phyloP scores from a whole-genome alignment of 2,888 invertebrate species.

The Cheilosia pagana region DNA sequence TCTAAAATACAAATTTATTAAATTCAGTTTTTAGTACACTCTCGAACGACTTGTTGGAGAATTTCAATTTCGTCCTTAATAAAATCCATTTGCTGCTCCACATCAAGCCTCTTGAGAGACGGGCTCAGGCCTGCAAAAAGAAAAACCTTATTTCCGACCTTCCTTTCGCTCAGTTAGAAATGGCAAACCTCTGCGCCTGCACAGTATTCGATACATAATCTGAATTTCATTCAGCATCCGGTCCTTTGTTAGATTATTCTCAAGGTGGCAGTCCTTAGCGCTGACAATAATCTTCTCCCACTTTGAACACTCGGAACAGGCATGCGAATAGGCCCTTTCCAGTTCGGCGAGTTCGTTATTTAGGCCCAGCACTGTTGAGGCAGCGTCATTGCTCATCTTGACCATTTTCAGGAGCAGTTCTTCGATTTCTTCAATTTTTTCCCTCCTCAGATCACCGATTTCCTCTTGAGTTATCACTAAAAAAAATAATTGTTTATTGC shows the following conservation, averaged over 20 bases:
- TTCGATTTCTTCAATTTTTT: conserved; percentile 80
- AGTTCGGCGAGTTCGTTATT: conserved; percentile 81
- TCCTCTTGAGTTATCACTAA: conserved; percentile 83
- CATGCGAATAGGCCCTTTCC: conserved; percentile 80
- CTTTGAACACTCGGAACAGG: conserved; percentile 79
- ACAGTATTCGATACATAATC: conserved; percentile 79
- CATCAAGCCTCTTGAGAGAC: conserved; percentile 61
- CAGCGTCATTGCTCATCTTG: conserved; percentile 81
- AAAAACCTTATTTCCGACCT: not conserved
- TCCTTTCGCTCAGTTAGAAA: not conserved
- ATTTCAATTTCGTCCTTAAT: conserved; percentile 81
- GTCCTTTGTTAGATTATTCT: conserved; percentile 78
- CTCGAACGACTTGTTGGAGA: conserved; percentile 77
- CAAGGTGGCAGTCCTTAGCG: conserved; percentile 79
- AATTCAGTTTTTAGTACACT: conserved; percentile 71
- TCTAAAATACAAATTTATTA: too few relatives aligned
- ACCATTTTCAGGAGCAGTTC: conserved; percentile 81
- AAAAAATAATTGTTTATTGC: too few relatives aligned
- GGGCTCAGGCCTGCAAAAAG: conserved; percentile 52
- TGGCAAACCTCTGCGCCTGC: conserved; percentile 54
- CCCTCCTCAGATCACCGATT: conserved; percentile 79
- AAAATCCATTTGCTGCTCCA: conserved; percentile 79
- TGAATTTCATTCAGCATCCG: conserved; percentile 79
- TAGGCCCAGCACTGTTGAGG: conserved; percentile 80
- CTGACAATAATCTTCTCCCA: conserved; percentile 81